These are phyloP conservation scores for Notolepis coatsorum DNA, from an alignment of 2,797 vertebrate species.

Conservation along the genomic window DNA sequence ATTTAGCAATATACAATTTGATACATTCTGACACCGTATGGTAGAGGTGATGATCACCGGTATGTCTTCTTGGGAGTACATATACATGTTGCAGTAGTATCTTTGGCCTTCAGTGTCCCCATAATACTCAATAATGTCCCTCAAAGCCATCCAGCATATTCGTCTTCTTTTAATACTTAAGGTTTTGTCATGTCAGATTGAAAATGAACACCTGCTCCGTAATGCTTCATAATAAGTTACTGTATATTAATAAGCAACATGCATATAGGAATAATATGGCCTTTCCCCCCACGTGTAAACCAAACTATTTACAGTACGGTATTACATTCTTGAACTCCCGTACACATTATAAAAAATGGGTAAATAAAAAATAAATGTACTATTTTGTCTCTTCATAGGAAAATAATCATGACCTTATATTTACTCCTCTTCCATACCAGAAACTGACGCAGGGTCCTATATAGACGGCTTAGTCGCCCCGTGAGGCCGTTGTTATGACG, in stretches of 20 bases:
- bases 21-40: slow-evolving; percentile 71
- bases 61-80: slow-evolving; percentile 55
- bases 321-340: slow-evolving; percentile 67
- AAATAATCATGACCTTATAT: slow-evolving; percentile 81
- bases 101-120: slow-evolving; percentile 79
- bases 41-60: slow-evolving; percentile 63
- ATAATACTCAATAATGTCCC: slow-evolving; percentile 50
- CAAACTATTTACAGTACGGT: slow-evolving; percentile 75
- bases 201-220: slow-evolving; percentile 59
- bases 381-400: slow-evolving; percentile 81
- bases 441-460: slow-evolving; percentile 67
- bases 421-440: slow-evolving; percentile 71
- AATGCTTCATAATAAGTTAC: neutral
- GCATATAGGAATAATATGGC: slow-evolving; percentile 75
- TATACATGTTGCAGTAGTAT: slow-evolving; percentile 46
- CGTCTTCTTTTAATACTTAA: slow-evolving; percentile 57
- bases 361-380: slow-evolving; percentile 82
- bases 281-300: slow-evolving; percentile 67
- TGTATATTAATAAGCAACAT: slow-evolving; percentile 66
- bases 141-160: slow-evolving; percentile 41
- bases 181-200: slow-evolving; percentile 64
- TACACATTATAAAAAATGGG: slow-evolving; percentile 79
- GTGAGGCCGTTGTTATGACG: slow-evolving; percentile 76
- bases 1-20: slow-evolving; percentile 64
- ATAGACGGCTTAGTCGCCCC: slow-evolving; percentile 72